Conservation (phyloP, 2,113 vertebrate species). For the Empidonax traillii region DNA sequence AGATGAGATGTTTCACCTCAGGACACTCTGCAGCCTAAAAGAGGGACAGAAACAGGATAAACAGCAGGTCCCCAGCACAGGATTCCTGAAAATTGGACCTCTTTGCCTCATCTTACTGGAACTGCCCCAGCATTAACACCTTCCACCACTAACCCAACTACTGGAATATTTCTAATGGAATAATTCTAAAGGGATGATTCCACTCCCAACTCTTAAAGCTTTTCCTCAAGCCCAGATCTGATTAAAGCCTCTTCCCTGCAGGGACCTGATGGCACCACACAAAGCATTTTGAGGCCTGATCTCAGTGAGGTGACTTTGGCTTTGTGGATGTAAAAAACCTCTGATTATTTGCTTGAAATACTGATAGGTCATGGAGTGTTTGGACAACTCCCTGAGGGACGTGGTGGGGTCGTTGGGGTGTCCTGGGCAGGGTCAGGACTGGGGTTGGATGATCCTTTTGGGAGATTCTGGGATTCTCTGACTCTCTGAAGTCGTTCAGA, state of each 20-base stretch:
- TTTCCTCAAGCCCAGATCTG: background rate
- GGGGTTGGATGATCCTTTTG: background rate
- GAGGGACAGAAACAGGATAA: background rate
- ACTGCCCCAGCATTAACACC: background rate
- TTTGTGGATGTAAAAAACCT: accelerated
- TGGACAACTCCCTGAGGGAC: background rate
- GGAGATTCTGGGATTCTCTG: background rate
- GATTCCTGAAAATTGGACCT: background rate
- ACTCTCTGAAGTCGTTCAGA: background rate
- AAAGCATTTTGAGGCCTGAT: background rate
- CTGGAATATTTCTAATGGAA: no score
- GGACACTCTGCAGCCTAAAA: background rate
- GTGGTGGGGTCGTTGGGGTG: background rate
- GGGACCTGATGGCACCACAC: no score
- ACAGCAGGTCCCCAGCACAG: background rate
- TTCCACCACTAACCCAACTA: background rate
- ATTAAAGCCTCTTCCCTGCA: background rate
- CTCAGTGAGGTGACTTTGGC: background rate
- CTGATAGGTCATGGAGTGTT: accelerated
- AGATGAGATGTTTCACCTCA: background rate
- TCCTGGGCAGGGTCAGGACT: background rate
- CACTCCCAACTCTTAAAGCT: background rate
- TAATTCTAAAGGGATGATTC: background rate
- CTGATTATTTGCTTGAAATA: background rate
- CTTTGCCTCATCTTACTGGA: background rate